These are phyloP conservation scores for Chaitophorus viminalis DNA, from an alignment of 2,888 invertebrate genomes.

Conservation along the genomic window DNA sequence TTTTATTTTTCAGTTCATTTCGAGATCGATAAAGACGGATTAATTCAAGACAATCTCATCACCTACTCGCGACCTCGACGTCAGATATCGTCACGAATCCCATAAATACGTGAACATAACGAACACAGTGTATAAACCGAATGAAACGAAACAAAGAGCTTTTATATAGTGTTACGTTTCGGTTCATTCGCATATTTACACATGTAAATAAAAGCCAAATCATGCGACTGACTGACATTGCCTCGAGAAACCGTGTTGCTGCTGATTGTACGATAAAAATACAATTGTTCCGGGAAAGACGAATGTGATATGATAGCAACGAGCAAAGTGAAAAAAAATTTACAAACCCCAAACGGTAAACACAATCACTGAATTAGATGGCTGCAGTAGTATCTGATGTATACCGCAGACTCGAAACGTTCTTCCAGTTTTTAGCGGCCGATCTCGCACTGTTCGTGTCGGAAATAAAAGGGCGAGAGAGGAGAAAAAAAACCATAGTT, in stretches of 20 bases:
- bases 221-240: neutral
- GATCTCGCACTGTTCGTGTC: too few relatives aligned
- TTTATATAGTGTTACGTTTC: neutral
- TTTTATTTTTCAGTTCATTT: constrained; percentile 44
- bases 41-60: constrained; percentile 35
- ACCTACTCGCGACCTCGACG: constrained; percentile 33
- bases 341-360: neutral
- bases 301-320: too few relatives aligned
- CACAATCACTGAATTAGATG: too few relatives aligned
- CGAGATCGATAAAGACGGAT: constrained; percentile 3
- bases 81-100: neutral
- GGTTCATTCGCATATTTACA: neutral
- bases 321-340: neutral
- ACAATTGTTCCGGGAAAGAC: too few relatives aligned
- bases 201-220: neutral
- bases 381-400: too few relatives aligned
- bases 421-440: too few relatives aligned
- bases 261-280: too few relatives aligned
- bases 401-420: too few relatives aligned
- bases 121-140: neutral
- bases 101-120: neutral
- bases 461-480: too few relatives aligned
- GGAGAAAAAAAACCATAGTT: too few relatives aligned
- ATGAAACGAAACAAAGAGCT: neutral
- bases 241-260: neutral